phyloP scores from a whole-genome alignment of 2,888 invertebrate species.

The Tetramorium bicarinatum region DNA sequence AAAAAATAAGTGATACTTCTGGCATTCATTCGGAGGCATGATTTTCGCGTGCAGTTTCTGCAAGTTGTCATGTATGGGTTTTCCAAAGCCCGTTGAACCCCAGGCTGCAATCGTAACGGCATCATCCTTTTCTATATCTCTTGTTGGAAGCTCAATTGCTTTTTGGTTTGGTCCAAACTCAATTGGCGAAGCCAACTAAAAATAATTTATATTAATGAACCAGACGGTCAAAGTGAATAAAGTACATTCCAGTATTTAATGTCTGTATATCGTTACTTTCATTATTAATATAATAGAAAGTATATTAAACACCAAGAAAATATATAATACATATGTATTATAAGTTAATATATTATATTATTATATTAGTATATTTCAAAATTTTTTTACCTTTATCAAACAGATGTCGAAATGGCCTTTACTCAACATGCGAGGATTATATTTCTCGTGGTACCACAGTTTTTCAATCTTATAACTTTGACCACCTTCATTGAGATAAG shows the following conservation, averaged over 20 bases:
- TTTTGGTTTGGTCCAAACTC: neutral
- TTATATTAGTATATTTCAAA: too few species aligned
- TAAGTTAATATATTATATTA: too few species aligned
- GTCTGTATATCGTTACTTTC: neutral
- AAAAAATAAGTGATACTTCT: neutral
- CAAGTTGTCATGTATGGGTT: constrained; percentile 3
- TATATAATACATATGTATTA: too few species aligned
- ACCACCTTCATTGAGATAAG: neutral
- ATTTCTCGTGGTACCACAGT: neutral
- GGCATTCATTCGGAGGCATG: neutral
- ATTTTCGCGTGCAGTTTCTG: neutral
- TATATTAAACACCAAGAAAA: too few species aligned
- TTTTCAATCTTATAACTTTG: neutral
- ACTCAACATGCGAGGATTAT: neutral
- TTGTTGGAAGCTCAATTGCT: constrained; percentile 11
- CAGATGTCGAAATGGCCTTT: neutral
- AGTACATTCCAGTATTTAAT: neutral
- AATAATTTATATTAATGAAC: constrained; percentile 1
- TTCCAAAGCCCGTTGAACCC: constrained; percentile 12
- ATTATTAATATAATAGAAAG: neutral
- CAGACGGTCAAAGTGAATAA: neutral
- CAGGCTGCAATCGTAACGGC: neutral
- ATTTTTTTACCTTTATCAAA: neutral
- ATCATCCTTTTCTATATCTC: neutral
- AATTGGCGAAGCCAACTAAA: constrained; percentile 34